Conservation (phyloP, 1,140 invertebrate species). For the Bombus picipes region DNA sequence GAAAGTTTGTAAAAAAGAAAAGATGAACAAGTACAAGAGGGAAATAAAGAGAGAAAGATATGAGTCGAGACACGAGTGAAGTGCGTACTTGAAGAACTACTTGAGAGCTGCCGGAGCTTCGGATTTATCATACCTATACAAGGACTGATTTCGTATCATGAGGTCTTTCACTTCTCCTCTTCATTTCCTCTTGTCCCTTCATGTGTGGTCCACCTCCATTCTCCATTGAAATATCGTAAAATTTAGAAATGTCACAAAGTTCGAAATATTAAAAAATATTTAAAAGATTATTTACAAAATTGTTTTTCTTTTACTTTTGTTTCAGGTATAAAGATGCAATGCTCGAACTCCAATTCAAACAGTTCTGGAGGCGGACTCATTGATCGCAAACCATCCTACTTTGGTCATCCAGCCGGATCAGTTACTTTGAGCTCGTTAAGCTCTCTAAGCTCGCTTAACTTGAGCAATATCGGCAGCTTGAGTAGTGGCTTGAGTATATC, state of each 20-base stretch:
- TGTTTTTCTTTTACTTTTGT: slow-evolving; percentile 4
- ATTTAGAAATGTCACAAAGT: background rate
- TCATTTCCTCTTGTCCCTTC: background rate
- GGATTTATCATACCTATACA: slow-evolving; percentile 68
- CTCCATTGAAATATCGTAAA: background rate
- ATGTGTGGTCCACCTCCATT: slow-evolving; percentile 40
- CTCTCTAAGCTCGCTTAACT: slow-evolving; percentile 73
- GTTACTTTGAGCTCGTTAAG: slow-evolving; percentile 73
- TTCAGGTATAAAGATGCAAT: slow-evolving; percentile 74
- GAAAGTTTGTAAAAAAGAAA: background rate
- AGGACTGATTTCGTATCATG: slow-evolving; percentile 64
- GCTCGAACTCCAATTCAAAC: slow-evolving; percentile 71
- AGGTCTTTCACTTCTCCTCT: slow-evolving; percentile 45
- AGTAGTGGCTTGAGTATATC: slow-evolving; percentile 72
- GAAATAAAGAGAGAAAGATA: slow-evolving; percentile 42
- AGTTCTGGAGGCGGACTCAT: slow-evolving; percentile 75
- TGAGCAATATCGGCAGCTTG: slow-evolving; percentile 75
- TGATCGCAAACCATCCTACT: slow-evolving; percentile 78
- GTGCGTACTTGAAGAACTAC: slow-evolving; percentile 73
- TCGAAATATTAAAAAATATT: background rate
- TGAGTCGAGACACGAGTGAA: slow-evolving; percentile 73
- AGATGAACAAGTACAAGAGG: slow-evolving; percentile 33
- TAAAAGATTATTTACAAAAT: background rate
- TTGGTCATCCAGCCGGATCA: slow-evolving; percentile 71
- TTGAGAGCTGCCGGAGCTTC: slow-evolving; percentile 67